Evolutionary conservation across 1,140 invertebrate genomes (phyloP).

Genomic region (Acromyrmex heyeri): DNA sequence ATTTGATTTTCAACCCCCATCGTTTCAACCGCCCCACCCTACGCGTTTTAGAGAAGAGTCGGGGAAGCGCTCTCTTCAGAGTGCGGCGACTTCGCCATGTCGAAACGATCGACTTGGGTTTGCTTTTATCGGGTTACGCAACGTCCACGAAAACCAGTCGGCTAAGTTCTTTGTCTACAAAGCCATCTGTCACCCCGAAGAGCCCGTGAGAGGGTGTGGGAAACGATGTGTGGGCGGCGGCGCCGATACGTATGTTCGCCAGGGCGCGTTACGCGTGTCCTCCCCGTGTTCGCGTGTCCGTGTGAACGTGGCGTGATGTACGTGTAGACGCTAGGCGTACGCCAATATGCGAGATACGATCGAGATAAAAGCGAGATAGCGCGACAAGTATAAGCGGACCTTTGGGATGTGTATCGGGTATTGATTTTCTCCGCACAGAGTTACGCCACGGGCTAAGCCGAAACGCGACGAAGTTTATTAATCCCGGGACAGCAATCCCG

Average conservation of each 20-base stretch:
- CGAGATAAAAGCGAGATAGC: slow-evolving; percentile 79
- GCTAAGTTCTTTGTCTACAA: slow-evolving; percentile 79
- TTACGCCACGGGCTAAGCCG: slow-evolving; percentile 73
- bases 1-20: slow-evolving; percentile 83
- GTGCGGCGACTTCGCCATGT: slow-evolving; percentile 20
- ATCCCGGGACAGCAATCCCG: slow-evolving; percentile 62
- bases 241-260: slow-evolving; percentile 43
- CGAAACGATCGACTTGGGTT: slow-evolving; percentile 74
- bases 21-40: slow-evolving; percentile 51
- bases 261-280: slow-evolving; percentile 42
- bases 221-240: slow-evolving; percentile 53
- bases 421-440: slow-evolving; percentile 79
- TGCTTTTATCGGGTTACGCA: slow-evolving; percentile 82
- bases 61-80: not conserved
- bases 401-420: slow-evolving; percentile 80
- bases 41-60: not conserved
- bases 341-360: slow-evolving; percentile 74
- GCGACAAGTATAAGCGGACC: slow-evolving; percentile 77
- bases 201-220: slow-evolving; percentile 42
- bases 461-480: slow-evolving; percentile 77
- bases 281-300: slow-evolving; percentile 18
- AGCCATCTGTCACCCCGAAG: slow-evolving; percentile 80
- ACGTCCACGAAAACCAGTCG: slow-evolving; percentile 77
- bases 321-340: slow-evolving; percentile 46
- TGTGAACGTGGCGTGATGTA: slow-evolving; percentile 17